Conservation (phyloP, 2,888 invertebrate species). For the Coremacera marginata region DNA sequence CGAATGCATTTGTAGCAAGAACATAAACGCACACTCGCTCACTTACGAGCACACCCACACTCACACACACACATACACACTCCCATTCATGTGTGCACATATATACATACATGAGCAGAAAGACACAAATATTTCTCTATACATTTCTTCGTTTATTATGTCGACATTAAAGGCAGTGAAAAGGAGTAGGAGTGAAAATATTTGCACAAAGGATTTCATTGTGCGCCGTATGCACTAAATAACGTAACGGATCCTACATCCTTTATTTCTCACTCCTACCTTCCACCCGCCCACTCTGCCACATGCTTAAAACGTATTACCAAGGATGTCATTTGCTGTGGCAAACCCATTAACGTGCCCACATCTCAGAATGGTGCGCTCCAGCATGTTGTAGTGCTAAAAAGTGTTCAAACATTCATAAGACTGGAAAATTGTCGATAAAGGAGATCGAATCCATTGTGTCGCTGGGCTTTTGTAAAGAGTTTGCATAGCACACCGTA, state of each 20-base stretch:
- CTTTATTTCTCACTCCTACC: not conserved
- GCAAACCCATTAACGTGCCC: conserved; percentile 54
- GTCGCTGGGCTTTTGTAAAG: conserved; percentile 6
- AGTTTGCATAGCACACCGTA: not conserved
- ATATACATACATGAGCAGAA: not conserved
- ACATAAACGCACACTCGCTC: not conserved
- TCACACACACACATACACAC: not conserved
- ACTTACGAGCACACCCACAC: not conserved
- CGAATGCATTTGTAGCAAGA: not conserved
- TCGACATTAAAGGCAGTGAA: not conserved
- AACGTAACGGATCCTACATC: conserved; percentile 18
- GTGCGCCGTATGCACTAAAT: conserved; percentile 33
- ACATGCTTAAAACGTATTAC: conserved; percentile 30
- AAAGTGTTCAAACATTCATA: conserved; percentile 66
- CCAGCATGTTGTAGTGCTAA: conserved; percentile 64
- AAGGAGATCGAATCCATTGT: conserved; percentile 43
- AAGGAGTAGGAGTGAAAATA: conserved; percentile 14
- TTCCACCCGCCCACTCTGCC: not conserved
- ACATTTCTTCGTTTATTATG: not conserved
- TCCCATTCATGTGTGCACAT: not conserved
- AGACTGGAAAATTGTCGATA: conserved; percentile 57
- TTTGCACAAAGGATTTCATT: conserved; percentile 34
- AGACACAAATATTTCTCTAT: not conserved
- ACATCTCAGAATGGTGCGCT: conserved; percentile 52
- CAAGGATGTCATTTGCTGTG: conserved; percentile 34